Evolutionary conservation across 2,797 vertebrate species (phyloP), one percentile per base, ranked within the genome.

Genomic region (Iguana delicatissima): DNA sequence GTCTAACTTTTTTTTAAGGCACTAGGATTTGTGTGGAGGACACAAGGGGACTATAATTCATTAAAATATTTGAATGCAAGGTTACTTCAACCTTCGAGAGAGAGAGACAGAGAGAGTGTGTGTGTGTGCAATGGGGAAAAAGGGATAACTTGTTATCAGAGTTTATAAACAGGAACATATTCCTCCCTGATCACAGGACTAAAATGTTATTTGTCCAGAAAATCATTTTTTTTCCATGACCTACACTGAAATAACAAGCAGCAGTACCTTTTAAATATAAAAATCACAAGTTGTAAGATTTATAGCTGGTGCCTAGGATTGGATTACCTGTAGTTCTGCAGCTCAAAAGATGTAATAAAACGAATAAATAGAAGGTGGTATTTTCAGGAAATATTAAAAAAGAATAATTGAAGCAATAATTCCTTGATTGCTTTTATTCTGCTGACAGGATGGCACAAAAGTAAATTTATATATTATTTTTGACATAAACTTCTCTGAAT

Each of bases 1-100:
- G 72, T 50, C 83, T 86, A 55, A 42, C 90, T 46, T 83, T 87
- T 83, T 84, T 89, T 87, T 82, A 92, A 88, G 38, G 42, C 81
- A 72, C 14, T 0, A 46, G 91, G 91, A 92, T 92, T 93, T 92
- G 92, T 90, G 91, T 35, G 81, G 46, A 2, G 55, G 80, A 74
- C 76, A n/a, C 50, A 57, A 87, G 87, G 38, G 62, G 86, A 94
- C 89, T 29, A 29, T 59, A 88, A 87, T 79, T 55, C 69, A 74
- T 91, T 79, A 32, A 91, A 82, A 89, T 81, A 74, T 92, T 92
- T 88, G 90, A 91, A 93, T 55, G 64, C 92, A 82, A 92, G 85
- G 90, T 88, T 80, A 76, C 88, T 92, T 80, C 91, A 89, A 85
- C 88, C 90, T 93, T 81, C 89, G 57, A 38, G 1, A 14, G 4